A percentile compares a stretch with the other conserved stretches of the same genome.
These are phyloP conservation scores for Ectropis grisescens DNA, from an alignment of 1,140 invertebrate species.

Conservation along the genomic window DNA sequence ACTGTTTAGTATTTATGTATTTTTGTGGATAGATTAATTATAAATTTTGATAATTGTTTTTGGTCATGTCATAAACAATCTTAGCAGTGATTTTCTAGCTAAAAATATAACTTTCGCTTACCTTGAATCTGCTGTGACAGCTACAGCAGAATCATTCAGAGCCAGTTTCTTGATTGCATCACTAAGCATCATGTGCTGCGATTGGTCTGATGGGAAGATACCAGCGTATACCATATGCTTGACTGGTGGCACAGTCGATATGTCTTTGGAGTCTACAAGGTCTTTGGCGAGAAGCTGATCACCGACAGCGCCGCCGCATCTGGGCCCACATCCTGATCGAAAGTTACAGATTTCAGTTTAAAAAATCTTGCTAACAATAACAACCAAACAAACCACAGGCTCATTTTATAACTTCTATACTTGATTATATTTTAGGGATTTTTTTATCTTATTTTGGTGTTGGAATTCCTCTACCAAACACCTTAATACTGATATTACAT, in stretches of 20 bases:
- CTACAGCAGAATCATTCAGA: constrained; percentile 95
- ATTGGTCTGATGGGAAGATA: constrained; percentile 92
- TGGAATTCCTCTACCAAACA: not conserved
- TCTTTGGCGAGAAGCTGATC: constrained; percentile 48
- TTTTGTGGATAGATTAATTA: too few relatives aligned
- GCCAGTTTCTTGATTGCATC: constrained; percentile 91
- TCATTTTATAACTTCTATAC: too few relatives aligned
- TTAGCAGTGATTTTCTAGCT: too few relatives aligned
- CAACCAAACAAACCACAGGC: too few relatives aligned
- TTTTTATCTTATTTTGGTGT: too few relatives aligned
- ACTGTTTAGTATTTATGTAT: too few relatives aligned
- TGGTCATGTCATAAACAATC: too few relatives aligned
- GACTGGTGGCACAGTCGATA: constrained; percentile 23
- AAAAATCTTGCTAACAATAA: too few relatives aligned
- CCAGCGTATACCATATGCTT: constrained; percentile 96
- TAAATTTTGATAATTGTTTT: too few relatives aligned
- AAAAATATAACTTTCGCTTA: too few relatives aligned
- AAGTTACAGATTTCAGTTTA: not conserved
- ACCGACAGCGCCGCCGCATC: constrained; percentile 56
- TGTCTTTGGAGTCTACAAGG: constrained; percentile 20
- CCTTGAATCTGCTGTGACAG: constrained; percentile 84
- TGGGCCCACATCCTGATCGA: constrained; percentile 51
- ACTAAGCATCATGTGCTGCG: constrained; percentile 80
- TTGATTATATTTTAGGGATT: too few relatives aligned
- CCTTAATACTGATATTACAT: too few relatives aligned